phyloP scores from a whole-genome alignment of 1,140 invertebrate species.

The Bombus impatiens region DNA sequence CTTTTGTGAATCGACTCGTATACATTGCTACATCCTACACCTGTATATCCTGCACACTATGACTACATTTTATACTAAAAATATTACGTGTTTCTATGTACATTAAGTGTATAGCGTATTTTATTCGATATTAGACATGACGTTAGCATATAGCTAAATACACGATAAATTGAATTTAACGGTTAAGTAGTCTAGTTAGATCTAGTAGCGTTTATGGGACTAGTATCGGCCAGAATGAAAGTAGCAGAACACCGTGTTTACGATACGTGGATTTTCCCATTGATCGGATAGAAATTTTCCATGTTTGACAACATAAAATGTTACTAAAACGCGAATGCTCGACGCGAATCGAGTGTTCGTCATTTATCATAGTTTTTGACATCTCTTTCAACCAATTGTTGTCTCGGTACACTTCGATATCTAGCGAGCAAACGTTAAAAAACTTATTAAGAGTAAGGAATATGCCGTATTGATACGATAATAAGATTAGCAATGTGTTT shows the following conservation, averaged over 20 bases:
- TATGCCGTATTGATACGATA: background rate
- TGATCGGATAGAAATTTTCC: background rate
- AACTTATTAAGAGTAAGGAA: background rate
- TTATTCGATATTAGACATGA: background rate
- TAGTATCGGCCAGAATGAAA: slow-evolving; percentile 14
- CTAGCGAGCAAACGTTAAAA: background rate
- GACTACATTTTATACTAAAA: slow-evolving; percentile 4
- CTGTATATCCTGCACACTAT: background rate
- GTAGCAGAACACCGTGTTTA: background rate
- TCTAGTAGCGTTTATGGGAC: background rate
- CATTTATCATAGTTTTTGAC: background rate
- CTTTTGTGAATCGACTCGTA: background rate
- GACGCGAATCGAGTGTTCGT: background rate
- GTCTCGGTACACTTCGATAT: background rate
- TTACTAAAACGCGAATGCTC: too few species aligned
- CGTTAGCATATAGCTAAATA: background rate
- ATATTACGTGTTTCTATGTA: slow-evolving; percentile 9
- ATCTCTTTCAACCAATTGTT: background rate
- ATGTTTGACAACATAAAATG: background rate
- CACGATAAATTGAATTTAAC: background rate
- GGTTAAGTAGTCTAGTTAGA: background rate
- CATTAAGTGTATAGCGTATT: background rate
- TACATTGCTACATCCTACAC: background rate
- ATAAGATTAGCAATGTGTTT: background rate
- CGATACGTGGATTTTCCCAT: background rate